These are phyloP conservation scores for Drosophila lutescens DNA, from an alignment of 2,888 invertebrate genomes.

Conservation along the genomic window DNA sequence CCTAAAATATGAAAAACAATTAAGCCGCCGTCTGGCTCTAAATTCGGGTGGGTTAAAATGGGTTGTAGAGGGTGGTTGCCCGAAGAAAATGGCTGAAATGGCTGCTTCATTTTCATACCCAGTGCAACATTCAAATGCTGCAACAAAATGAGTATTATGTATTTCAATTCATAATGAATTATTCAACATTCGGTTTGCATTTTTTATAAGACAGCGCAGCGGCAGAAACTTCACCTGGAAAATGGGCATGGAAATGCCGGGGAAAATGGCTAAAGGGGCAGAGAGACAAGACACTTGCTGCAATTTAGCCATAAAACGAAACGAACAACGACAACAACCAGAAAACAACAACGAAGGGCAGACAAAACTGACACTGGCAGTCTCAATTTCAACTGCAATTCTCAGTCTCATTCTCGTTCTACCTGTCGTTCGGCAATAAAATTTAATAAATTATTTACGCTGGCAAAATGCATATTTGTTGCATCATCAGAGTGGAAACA, in stretches of 20 bases:
- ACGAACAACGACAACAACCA: slow-evolving; percentile 29
- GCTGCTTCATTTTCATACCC: slow-evolving; percentile 30
- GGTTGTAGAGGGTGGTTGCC: not conserved
- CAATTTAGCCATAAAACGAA: slow-evolving; percentile 49
- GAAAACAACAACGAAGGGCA: slow-evolving; percentile 14
- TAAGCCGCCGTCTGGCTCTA: slow-evolving; percentile 59
- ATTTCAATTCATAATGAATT: slow-evolving; percentile 79
- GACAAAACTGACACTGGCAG: slow-evolving; percentile 69
- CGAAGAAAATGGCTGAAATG: slow-evolving; percentile 42
- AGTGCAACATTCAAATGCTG: slow-evolving; percentile 58
- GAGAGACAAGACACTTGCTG: slow-evolving; percentile 29
- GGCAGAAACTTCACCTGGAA: slow-evolving; percentile 45
- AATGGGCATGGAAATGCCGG: not conserved
- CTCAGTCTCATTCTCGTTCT: slow-evolving; percentile 18
- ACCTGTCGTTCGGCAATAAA: slow-evolving; percentile 68
- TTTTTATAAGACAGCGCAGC: slow-evolving; percentile 68
- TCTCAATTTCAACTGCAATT: slow-evolving; percentile 52
- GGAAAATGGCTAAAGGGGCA: slow-evolving; percentile 6
- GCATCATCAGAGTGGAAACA: slow-evolving; percentile 22
- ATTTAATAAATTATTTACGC: slow-evolving; percentile 77
- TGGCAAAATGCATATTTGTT: slow-evolving; percentile 66
- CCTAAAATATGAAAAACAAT: slow-evolving; percentile 80
- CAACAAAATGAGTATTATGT: slow-evolving; percentile 79
- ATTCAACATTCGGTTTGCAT: slow-evolving; percentile 76
- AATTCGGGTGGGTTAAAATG: slow-evolving; percentile 33